A percentile compares a stretch with the other conserved stretches of the same genome.
Conservation (phyloP, 2,888 invertebrate species). For the Desoria tigrina region DNA sequence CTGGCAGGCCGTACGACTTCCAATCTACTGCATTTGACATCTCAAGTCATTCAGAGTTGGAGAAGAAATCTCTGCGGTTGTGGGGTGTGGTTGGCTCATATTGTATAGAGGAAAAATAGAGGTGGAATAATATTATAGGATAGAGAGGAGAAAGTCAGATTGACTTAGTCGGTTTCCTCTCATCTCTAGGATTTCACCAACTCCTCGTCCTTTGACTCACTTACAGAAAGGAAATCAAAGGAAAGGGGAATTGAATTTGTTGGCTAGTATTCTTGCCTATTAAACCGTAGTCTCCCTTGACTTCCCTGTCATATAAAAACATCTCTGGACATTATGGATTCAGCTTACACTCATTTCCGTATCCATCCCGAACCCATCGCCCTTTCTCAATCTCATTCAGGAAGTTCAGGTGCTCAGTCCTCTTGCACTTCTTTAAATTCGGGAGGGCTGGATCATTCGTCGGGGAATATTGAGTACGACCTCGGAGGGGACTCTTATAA, state of each 20-base stretch:
- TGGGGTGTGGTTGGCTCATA: too few relatives aligned
- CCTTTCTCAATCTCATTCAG: conserved; percentile 19
- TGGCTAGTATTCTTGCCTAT: conserved; percentile 21
- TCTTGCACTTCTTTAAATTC: neutral
- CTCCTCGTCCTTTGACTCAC: conserved; percentile 8
- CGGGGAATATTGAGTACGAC: conserved; percentile 21
- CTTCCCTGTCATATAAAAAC: conserved; percentile 26
- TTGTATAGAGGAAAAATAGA: too few relatives aligned
- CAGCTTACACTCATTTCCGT: conserved; percentile 39
- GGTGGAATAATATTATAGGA: too few relatives aligned
- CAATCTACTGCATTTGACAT: conserved; percentile 10
- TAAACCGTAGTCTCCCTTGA: conserved; percentile 23
- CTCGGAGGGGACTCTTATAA: neutral
- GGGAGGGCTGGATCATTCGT: neutral
- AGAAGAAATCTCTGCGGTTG: conserved; percentile 1
- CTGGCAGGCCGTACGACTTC: too few relatives aligned
- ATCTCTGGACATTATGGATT: conserved; percentile 34
- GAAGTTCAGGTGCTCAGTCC: neutral
- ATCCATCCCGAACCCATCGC: conserved; percentile 31
- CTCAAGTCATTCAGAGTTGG: neutral
- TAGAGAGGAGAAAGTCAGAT: conserved; percentile 8
- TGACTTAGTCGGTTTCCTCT: conserved; percentile 17
- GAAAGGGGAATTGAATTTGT: conserved; percentile 22
- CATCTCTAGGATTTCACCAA: conserved; percentile 16
- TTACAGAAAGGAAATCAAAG: conserved; percentile 21